These are phyloP conservation scores for Microctenopoma steveboyesi DNA, from an alignment of 2,797 vertebrate species.

Conservation along the genomic window DNA sequence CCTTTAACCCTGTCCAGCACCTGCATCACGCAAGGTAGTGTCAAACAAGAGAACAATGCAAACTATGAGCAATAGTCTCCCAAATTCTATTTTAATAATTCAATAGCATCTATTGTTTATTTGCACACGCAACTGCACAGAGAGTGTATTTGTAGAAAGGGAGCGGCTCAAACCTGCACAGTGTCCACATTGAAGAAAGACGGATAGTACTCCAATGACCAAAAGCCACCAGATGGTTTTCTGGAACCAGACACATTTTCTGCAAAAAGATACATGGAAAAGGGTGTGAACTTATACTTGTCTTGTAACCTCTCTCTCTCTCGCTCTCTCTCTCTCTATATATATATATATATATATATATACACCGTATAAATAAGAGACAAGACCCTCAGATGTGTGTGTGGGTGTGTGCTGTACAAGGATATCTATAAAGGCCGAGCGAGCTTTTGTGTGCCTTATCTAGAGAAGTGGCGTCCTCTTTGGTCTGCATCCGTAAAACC, in stretches of 20 bases:
- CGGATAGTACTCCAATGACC: slow-evolving; percentile 92
- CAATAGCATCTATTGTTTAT: neutral
- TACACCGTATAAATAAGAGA: too few relatives aligned
- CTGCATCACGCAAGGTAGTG: slow-evolving; percentile 64
- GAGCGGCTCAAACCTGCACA: slow-evolving; percentile 80
- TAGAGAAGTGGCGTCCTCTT: too few relatives aligned
- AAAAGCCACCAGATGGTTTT: slow-evolving; percentile 83
- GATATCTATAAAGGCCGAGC: too few relatives aligned
- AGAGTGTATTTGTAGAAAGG: neutral
- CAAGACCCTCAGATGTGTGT: too few relatives aligned
- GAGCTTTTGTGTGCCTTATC: too few relatives aligned
- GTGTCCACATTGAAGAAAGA: slow-evolving; percentile 91
- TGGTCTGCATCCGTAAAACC: too few relatives aligned
- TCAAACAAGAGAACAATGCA: slow-evolving; percentile 2
- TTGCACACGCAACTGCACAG: neutral
- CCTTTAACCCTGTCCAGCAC: slow-evolving; percentile 90
- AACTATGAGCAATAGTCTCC: neutral
- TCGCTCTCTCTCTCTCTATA: too few relatives aligned
- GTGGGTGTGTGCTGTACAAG: too few relatives aligned
- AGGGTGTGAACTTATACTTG: too few relatives aligned
- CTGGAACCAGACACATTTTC: slow-evolving; percentile 51
- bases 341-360: too few relatives aligned
- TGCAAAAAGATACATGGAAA: too few relatives aligned
- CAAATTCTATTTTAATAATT: neutral
- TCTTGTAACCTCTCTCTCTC: too few relatives aligned